Evolutionary conservation across 2,888 invertebrate genomes (phyloP).

Genomic region (Apotomis capreana): DNA sequence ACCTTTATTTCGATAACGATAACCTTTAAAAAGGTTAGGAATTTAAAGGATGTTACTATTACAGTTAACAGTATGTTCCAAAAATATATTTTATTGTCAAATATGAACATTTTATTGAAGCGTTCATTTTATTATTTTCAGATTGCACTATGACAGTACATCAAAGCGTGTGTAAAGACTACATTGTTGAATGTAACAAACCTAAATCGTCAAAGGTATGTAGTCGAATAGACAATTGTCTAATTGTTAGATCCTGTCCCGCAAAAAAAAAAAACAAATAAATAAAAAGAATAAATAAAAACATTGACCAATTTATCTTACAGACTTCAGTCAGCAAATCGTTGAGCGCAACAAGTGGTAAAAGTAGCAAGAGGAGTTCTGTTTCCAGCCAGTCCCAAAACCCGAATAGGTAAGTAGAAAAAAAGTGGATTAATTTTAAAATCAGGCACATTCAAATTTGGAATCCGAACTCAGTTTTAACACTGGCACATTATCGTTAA

Average conservation of each 20-base stretch:
- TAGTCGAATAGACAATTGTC: conserved; percentile 26
- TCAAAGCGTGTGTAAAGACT: conserved; percentile 94
- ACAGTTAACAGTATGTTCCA: too few relatives aligned
- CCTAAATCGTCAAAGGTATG: conserved; percentile 86
- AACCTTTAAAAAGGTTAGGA: too few relatives aligned
- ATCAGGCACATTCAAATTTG: conserved; percentile 14
- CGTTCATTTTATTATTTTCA: conserved; percentile 62
- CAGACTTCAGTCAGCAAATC: conserved; percentile 80
- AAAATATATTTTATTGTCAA: too few relatives aligned
- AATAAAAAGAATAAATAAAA: not conserved
- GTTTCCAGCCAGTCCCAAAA: conserved; percentile 78
- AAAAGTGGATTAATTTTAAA: conserved; percentile 11
- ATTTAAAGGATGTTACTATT: too few relatives aligned
- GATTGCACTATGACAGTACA: conserved; percentile 94
- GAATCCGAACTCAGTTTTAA: conserved; percentile 33
- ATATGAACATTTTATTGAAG: too few relatives aligned
- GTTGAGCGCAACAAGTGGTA: conserved; percentile 73
- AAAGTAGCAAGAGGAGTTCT: conserved; percentile 77
- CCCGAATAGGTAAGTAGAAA: conserved; percentile 71
- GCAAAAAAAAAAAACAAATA: too few relatives aligned
- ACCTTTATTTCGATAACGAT: too few relatives aligned
- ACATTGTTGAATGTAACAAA: conserved; percentile 92
- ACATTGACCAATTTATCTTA: conserved; percentile 39
- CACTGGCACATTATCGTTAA: conserved; percentile 33
- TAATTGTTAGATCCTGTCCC: not conserved